Base-by-base conservation (phyloP, 2,113 vertebrate genomes). In the Phrynocephalus versicolor region DNA sequence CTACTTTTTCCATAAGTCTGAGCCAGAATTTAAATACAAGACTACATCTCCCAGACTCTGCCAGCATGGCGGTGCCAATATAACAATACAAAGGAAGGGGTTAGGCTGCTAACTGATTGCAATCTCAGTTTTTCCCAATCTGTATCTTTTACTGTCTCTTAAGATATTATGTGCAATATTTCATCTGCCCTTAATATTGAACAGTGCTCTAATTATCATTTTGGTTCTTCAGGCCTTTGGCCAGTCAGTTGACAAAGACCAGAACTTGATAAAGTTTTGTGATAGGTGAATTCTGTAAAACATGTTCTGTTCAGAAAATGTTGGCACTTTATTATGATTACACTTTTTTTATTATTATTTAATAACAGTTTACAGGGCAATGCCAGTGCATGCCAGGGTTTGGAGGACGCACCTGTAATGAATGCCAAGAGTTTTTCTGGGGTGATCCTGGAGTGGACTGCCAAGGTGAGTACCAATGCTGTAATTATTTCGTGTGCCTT, bases 401-500 rank as follows among this genome's bases (percentile, higher is more conserved):
- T 0, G 99, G 98, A 90, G 99, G 99, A 45, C 96, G 96, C 76
- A 98, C 97, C 14, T 99, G 99, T 94, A 96, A 91, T 2, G 97
- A 99, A 90, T 99, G 99, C 92, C 96, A 96, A 93, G 98, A 98
- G 84, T 96, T 98, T 82, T 99, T 98, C 95, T 99, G 98, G 98
- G 98, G 99, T 1, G 96, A 99, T 86, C 99, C 98, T 0, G 81
- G 93, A 0, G 86, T 97, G 89, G 96, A 98, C 90, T 99, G 99
- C 94, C 95, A 89, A 90, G 98, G 99, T 99, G 93, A 96, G 90
- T 86, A 13, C 2, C n/a, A 1, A 0, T 23, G 6, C 41, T 72
- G 1, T 58, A 25, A 57, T 72, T 71, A 15, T 25, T 37, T 7
- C n/a, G 2, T n/a, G 6, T 69, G 41, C 10, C n/a, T 15, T 57